Percentiles rank a stretch among this genome's conserved stretches.
These are phyloP conservation scores for Glandiceps talaboti DNA, from an alignment of 53 echinoderm and acorn worm species.

Conservation along the genomic window DNA sequence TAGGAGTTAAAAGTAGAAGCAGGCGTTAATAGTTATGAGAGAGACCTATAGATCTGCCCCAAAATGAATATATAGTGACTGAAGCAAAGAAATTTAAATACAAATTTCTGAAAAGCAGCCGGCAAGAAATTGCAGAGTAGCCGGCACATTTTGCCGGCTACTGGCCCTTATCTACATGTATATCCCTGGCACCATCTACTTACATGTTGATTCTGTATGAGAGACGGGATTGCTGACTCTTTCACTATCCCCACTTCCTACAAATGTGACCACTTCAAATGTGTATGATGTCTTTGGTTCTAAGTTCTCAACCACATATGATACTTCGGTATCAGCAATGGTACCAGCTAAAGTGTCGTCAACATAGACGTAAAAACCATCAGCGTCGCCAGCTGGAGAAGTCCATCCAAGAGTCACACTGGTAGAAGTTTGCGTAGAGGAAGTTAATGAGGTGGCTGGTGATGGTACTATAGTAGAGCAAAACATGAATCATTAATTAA, in stretches of 20 bases:
- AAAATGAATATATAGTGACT: no score
- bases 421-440: background rate
- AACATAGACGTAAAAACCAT: slow-evolving; percentile 29
- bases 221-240: background rate
- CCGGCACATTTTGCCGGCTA: no score
- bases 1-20: no score
- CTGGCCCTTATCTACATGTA: no score
- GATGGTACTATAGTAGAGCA: background rate
- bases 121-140: no score
- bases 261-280: slow-evolving; percentile 5
- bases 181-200: no score
- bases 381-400: slow-evolving; percentile 16
- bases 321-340: background rate
- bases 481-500: no score
- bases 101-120: no score
- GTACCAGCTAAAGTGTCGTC: background rate
- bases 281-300: slow-evolving; percentile 28
- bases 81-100: no score
- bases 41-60: no score
- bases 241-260: slow-evolving; percentile 9
- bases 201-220: background rate
- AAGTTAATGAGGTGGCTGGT: background rate
- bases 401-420: slow-evolving; percentile 26
- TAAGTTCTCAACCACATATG: slow-evolving; percentile 15
- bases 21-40: no score